Evolutionary conservation across 2,797 vertebrate species (phyloP).

Genomic region (Coracias cyanogaster): DNA sequence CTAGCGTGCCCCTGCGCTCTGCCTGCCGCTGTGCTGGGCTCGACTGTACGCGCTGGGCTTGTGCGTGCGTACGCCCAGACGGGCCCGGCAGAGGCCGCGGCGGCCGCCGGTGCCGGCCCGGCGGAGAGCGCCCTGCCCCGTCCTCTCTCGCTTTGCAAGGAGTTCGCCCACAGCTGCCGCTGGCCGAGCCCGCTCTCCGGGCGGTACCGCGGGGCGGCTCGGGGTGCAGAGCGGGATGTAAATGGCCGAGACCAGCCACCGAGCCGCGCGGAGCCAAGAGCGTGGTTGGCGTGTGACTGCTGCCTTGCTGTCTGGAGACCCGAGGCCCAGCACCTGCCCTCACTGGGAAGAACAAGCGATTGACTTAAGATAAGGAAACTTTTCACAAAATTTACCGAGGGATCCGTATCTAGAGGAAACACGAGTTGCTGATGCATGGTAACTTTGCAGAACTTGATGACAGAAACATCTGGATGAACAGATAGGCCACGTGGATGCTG

Average conservation of each 20-base stretch:
- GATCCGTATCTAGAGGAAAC: background rate
- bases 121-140: rapidly evolving
- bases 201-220: rapidly evolving
- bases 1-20: rapidly evolving
- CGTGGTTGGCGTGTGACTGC: rapidly evolving
- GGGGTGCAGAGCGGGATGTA: rapidly evolving
- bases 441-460: background rate
- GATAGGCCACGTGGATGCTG: background rate
- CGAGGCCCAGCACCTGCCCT: background rate
- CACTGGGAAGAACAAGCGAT: background rate
- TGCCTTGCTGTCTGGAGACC: background rate
- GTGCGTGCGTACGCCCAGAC: rapidly evolving
- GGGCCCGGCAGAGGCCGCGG: background rate
- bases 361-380: background rate
- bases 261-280: rapidly evolving
- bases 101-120: background rate
- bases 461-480: background rate
- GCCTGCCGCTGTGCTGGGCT: too few species aligned
- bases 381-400: background rate
- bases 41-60: rapidly evolving
- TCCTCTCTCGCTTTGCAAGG: rapidly evolving
- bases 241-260: rapidly evolving
- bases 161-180: rapidly evolving
- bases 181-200: rapidly evolving
- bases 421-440: background rate